Conservation (phyloP, 2,797 vertebrate species). For the Diplodus puntazzo region DNA sequence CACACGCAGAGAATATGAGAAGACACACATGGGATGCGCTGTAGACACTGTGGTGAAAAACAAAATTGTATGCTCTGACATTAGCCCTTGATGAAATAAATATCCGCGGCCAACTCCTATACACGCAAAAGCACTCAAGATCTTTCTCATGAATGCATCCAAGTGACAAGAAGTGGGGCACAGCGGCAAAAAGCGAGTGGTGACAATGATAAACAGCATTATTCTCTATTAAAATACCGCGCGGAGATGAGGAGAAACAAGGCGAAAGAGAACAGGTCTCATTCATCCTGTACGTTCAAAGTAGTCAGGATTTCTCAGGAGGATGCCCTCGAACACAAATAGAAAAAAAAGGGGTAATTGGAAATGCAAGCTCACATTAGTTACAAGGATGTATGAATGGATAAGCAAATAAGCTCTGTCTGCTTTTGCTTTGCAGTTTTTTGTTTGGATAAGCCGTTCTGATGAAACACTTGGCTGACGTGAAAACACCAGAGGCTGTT, state of each 20-base stretch:
- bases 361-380: constrained; percentile 21
- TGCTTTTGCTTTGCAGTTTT: not conserved
- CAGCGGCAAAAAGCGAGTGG: constrained; percentile 13
- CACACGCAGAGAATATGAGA: constrained; percentile 32
- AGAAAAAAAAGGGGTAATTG: constrained; percentile 19
- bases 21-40: constrained; percentile 28
- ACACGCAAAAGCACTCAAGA: constrained; percentile 79
- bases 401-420: constrained; percentile 13
- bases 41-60: constrained; percentile 50
- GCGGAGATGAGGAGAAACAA: constrained; percentile 19
- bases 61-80: constrained; percentile 53
- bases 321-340: constrained; percentile 16
- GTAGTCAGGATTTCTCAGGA: constrained; percentile 7
- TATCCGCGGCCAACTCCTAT: constrained; percentile 61
- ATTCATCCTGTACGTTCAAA: constrained; percentile 48
- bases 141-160: constrained; percentile 51
- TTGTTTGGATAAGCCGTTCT: constrained; percentile 13
- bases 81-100: constrained; percentile 55
- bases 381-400: constrained; percentile 22
- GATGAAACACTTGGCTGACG: constrained; percentile 12
- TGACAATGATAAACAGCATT: constrained; percentile 45
- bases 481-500: constrained; percentile 13
- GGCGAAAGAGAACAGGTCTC: constrained; percentile 4
- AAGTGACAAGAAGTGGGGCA: constrained; percentile 45
- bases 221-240: constrained; percentile 41